phyloP scores from a whole-genome alignment of 1,140 invertebrate species.

The Chionoecetes opilio region DNA sequence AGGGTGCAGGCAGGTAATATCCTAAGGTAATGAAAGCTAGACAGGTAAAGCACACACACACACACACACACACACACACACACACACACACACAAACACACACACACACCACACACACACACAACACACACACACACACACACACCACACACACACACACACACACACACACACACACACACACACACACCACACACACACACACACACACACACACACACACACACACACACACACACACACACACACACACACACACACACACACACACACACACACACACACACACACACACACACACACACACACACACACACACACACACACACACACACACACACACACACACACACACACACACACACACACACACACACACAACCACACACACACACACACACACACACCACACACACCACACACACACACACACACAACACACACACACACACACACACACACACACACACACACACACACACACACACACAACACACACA shows the following conservation, averaged over 20 bases:
- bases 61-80: too few species aligned
- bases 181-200: constrained; percentile 21
- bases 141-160: neutral
- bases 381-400: too few species aligned
- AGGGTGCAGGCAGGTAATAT: neutral
- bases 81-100: too few species aligned
- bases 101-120: too few species aligned
- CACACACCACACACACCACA: neutral
- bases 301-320: neutral
- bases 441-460: too few species aligned
- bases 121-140: too few species aligned
- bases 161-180: constrained; percentile 1
- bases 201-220: neutral
- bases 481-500: too few species aligned
- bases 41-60: neutral
- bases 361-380: too few species aligned
- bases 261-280: neutral
- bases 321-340: too few species aligned
- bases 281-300: constrained; percentile 8
- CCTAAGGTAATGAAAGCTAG: constrained; percentile 8
- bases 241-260: constrained; percentile 23
- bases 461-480: too few species aligned
- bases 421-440: constrained; percentile 2
- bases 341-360: too few species aligned
- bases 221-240: constrained; percentile 8